Percentiles rank a stretch among this genome's conserved stretches.
Evolutionary conservation across 37 sponge, comb jelly and placozoan species (phyloP).

Genomic region (Lycopodina hypogea): DNA sequence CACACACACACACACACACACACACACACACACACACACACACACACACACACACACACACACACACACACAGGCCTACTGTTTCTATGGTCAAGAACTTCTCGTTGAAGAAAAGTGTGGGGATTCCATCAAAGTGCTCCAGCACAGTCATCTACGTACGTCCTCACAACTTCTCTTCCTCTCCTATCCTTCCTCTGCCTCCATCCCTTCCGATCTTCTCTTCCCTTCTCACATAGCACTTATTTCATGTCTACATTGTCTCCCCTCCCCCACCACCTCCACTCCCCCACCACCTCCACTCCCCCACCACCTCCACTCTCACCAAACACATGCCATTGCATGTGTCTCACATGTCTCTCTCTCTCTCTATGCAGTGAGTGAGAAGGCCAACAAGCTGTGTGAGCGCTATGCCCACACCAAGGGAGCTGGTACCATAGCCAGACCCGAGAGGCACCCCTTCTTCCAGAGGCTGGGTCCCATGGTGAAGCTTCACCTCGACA

Average conservation of each 20-base stretch:
- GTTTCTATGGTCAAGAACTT: conserved; percentile 89
- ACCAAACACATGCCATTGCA: neutral
- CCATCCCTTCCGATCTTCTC: neutral
- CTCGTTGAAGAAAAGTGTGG: conserved; percentile 96
- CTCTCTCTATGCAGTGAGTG: conserved; percentile 62
- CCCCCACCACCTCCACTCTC: neutral
- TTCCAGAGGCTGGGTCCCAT: conserved; percentile 92
- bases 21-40: neutral
- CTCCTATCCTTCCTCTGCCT: neutral
- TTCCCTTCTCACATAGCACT: too few species aligned
- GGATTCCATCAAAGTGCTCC: conserved; percentile 80
- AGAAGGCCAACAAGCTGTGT: conserved; percentile 73
- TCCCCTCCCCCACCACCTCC: too few species aligned
- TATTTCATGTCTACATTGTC: too few species aligned
- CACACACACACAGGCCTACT: conserved; percentile 69
- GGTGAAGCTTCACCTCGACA: conserved; percentile 82
- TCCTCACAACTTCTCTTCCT: neutral
- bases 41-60: neutral
- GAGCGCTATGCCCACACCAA: conserved; percentile 78
- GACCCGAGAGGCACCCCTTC: conserved; percentile 93
- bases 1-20: too few species aligned
- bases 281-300: neutral
- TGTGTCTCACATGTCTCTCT: neutral
- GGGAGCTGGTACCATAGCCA: conserved; percentile 87
- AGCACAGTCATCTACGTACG: conserved; percentile 82